Evolutionary conservation across 2,113 vertebrate species (phyloP).

Genomic region (Saccopteryx leptura): DNA sequence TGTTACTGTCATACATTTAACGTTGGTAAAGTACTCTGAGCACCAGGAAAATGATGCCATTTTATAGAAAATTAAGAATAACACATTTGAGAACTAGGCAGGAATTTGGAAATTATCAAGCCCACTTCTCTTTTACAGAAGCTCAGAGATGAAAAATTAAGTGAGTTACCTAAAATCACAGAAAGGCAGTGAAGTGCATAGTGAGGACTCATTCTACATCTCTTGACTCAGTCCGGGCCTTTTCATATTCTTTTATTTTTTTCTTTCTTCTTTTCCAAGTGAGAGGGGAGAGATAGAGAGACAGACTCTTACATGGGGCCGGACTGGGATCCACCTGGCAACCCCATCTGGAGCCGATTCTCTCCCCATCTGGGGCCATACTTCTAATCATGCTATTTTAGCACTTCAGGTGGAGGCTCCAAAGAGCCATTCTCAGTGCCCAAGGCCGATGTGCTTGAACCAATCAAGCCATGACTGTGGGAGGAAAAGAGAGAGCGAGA

Average conservation of each 20-base stretch:
- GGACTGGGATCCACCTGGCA: too few species aligned
- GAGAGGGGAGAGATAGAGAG: too few species aligned
- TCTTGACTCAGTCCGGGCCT: not conserved
- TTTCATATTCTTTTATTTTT: not conserved
- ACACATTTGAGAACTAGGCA: not conserved
- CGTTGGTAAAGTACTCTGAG: not conserved
- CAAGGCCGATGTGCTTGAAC: too few species aligned
- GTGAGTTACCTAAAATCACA: not conserved
- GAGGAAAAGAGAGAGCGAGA: too few species aligned
- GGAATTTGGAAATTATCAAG: not conserved
- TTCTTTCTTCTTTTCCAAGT: too few species aligned
- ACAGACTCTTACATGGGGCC: too few species aligned
- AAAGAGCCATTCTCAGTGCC: too few species aligned
- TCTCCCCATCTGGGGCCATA: too few species aligned
- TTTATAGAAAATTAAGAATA: not conserved
- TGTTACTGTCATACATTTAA: not conserved
- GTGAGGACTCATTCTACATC: not conserved
- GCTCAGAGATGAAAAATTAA: not conserved
- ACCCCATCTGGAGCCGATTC: too few species aligned
- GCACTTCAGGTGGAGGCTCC: too few species aligned
- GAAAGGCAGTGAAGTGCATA: not conserved
- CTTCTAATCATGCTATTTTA: too few species aligned
- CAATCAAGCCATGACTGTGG: too few species aligned
- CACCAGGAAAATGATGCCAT: not conserved
- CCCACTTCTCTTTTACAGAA: not conserved